Conservation (phyloP, 1,140 invertebrate species). For the Melipona quadrifasciata region DNA sequence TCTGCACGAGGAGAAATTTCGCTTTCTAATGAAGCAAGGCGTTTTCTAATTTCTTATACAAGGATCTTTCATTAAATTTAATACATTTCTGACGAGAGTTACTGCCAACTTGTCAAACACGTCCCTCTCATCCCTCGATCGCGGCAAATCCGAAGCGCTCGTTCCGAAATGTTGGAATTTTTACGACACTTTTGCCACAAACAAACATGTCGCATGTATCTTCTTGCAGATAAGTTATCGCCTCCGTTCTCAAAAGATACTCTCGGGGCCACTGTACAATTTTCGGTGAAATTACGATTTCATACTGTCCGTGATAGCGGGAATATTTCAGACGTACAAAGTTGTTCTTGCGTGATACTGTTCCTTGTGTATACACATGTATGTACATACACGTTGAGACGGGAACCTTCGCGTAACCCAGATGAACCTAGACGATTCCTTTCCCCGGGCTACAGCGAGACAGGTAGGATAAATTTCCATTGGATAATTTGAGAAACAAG, state of each 20-base stretch:
- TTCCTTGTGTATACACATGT: neutral
- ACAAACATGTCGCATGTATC: neutral
- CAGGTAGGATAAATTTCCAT: neutral
- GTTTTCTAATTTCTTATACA: neutral
- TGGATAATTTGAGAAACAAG: neutral
- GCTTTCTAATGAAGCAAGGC: too few relatives aligned
- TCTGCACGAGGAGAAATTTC: neutral
- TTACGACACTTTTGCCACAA: too few relatives aligned
- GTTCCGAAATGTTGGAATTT: neutral
- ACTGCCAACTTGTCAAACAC: neutral
- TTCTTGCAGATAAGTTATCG: neutral
- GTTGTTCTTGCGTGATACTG: neutral
- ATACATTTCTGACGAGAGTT: neutral
- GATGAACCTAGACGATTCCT: neutral
- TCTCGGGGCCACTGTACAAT: neutral
- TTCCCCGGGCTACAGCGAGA: slow-evolving; percentile 4
- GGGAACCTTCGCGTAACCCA: neutral
- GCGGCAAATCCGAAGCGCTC: neutral
- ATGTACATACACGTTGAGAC: neutral
- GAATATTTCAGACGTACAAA: slow-evolving; percentile 11
- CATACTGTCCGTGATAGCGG: slow-evolving; percentile 15
- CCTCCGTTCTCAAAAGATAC: neutral
- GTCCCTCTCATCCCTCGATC: neutral
- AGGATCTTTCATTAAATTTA: neutral
- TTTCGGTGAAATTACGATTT: slow-evolving; percentile 15